These are phyloP conservation scores for Anoplius nigerrimus DNA, from an alignment of 2,888 invertebrate genomes.

Conservation along the genomic window DNA sequence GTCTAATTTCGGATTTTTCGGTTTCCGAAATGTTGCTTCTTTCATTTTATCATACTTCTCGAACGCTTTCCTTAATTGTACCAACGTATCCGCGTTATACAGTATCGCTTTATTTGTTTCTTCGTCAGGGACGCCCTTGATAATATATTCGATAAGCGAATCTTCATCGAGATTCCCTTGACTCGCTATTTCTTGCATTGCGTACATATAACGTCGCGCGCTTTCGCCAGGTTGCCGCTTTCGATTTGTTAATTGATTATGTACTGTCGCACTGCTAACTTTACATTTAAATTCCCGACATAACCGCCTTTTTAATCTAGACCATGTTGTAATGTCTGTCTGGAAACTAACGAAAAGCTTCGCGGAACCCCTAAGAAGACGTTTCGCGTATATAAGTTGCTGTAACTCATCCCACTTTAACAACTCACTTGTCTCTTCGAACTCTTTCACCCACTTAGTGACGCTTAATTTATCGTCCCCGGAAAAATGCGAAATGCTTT, in stretches of 20 bases:
- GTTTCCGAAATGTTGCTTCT: too few species aligned
- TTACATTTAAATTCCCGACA: slow-evolving; percentile 27
- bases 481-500: slow-evolving; percentile 28
- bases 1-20: neutral
- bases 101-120: slow-evolving; percentile 24
- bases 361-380: slow-evolving; percentile 38
- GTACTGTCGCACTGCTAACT: slow-evolving; percentile 30
- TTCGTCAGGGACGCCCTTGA: slow-evolving; percentile 30
- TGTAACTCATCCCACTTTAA: slow-evolving; percentile 38
- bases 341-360: slow-evolving; percentile 40
- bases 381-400: slow-evolving; percentile 39
- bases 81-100: slow-evolving; percentile 20
- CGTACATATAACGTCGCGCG: slow-evolving; percentile 38
- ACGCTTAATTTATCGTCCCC: slow-evolving; percentile 31
- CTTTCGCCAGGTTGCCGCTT: slow-evolving; percentile 31
- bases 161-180: slow-evolving; percentile 35
- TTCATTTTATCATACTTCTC: slow-evolving; percentile 4
- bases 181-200: slow-evolving; percentile 38
- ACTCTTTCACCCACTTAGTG: slow-evolving; percentile 35
- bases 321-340: slow-evolving; percentile 28
- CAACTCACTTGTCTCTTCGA: slow-evolving; percentile 43
- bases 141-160: slow-evolving; percentile 25
- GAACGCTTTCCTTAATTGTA: slow-evolving; percentile 8
- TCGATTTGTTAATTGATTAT: slow-evolving; percentile 22
- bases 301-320: slow-evolving; percentile 26